Conservation (phyloP, 2,888 invertebrate genomes). For the Apodemia duryi region DNA sequence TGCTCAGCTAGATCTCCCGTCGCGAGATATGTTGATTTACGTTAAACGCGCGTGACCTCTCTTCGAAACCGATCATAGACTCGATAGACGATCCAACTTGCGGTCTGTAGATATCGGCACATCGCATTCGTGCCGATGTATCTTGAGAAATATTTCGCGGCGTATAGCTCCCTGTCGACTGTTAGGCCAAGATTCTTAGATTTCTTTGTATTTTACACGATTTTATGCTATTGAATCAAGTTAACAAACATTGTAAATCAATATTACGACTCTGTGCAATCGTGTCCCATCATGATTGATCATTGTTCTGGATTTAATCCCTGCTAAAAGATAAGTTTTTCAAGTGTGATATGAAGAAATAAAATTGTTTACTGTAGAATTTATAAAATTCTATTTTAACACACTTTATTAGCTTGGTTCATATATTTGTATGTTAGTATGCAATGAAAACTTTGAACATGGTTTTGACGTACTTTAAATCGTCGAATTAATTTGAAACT, state of each 20-base stretch:
- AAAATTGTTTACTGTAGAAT: no score
- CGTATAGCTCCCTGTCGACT: slow-evolving; percentile 45
- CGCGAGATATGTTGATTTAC: slow-evolving; percentile 79
- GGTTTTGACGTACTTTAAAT: no score
- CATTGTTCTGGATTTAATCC: neutral
- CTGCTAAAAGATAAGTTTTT: no score
- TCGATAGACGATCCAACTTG: slow-evolving; percentile 74
- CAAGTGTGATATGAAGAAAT: no score
- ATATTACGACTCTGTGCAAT: slow-evolving; percentile 22
- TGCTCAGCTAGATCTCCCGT: slow-evolving; percentile 69
- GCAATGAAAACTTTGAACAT: no score
- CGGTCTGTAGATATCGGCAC: slow-evolving; percentile 68
- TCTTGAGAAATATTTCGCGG: slow-evolving; percentile 74
- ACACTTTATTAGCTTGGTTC: no score
- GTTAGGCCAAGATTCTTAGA: slow-evolving; percentile 61
- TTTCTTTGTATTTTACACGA: slow-evolving; percentile 69
- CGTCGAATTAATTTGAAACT: no score
- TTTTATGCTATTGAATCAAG: slow-evolving; percentile 36
- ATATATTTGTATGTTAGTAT: no score
- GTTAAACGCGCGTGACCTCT: slow-evolving; percentile 77
- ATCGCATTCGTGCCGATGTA: slow-evolving; percentile 76
- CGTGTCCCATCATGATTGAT: slow-evolving; percentile 20
- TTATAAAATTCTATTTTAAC: no score
- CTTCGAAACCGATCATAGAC: slow-evolving; percentile 71
- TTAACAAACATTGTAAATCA: slow-evolving; percentile 37